A percentile compares a stretch with the other conserved stretches of the same genome.
phyloP scores from a whole-genome alignment of 2,888 invertebrate genomes.

The Agapostemon virescens region DNA sequence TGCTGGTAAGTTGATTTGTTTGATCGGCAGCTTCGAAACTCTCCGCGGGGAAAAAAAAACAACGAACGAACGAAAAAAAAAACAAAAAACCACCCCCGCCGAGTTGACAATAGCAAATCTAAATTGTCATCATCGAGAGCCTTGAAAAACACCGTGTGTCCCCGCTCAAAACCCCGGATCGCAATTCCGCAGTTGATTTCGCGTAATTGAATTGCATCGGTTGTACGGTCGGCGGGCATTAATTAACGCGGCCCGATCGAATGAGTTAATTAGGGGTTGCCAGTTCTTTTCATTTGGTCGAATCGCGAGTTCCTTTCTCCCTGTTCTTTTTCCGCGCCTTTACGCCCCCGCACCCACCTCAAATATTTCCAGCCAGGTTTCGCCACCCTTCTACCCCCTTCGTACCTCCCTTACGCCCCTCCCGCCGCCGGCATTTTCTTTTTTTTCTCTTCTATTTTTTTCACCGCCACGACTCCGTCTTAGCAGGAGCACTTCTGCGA shows the following conservation, averaged over 20 bases:
- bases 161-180: neutral
- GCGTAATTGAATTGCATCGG: conserved; percentile 57
- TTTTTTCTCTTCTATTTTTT: too few species aligned
- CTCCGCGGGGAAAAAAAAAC: too few species aligned
- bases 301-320: conserved; percentile 43
- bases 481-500: conserved; percentile 33
- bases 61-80: too few species aligned
- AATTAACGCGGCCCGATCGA: conserved; percentile 61
- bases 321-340: neutral
- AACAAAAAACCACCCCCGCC: too few species aligned
- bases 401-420: neutral
- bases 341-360: neutral
- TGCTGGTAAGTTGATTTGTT: neutral
- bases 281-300: conserved; percentile 56
- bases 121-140: conserved; percentile 1
- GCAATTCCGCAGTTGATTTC: conserved; percentile 42
- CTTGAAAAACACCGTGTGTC: neutral
- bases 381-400: neutral
- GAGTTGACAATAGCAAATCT: neutral
- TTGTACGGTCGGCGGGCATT: conserved; percentile 51
- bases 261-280: conserved; percentile 65
- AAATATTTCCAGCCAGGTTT: conserved; percentile 1
- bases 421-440: neutral
- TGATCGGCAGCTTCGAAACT: too few species aligned
- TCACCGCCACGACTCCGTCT: conserved; percentile 16